Evolutionary conservation across 2,888 invertebrate genomes (phyloP), one percentile per base, ranked within the genome.

Genomic region (Philereme transversata): DNA sequence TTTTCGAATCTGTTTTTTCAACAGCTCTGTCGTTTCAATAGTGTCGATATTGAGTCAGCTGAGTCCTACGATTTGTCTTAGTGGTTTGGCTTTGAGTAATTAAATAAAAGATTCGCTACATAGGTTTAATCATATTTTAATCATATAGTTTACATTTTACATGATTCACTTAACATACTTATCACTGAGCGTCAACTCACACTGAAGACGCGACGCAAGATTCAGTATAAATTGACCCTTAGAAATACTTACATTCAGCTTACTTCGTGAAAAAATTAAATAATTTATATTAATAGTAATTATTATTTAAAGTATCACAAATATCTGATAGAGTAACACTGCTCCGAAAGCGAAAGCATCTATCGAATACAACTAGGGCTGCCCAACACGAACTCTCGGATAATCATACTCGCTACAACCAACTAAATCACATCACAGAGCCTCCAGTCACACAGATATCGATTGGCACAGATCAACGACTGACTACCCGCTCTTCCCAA

Each of bases 211-310:
- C 22, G 22, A 22, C 22, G 22, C 22, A 22, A 22, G 1, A 22
- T 22, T 22, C 22, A 22, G 22, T 22, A 2, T 3, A 22, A 22
- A 22, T 22, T 22, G 22, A 22, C 22, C 22, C 22, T 88, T 90
- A 88, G 64, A 64, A 75, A 76, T 84, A 86, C 84, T 72, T 77
- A 85, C 81, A 79, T 80, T 84, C 81, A 78, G 83, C 84, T 90
- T 89, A 89, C 87, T 88, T 90, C 84, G 90, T 91, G 90, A 90
- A 92, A 67, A 91, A 90, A 90, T 90, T 90, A 90, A 90, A 92
- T 92, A 92, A 92, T 90, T 91, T 92, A 91, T 87, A 87, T 90
- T 89, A 87, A 86, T 84, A 86, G 84, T 90, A 89, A 83, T 88
- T 85, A 88, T 88, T 89, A 90, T 89, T 88, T 81, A 89, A 89